Evolutionary conservation across 2,888 invertebrate genomes (phyloP).

Genomic region (Labia minor): DNA sequence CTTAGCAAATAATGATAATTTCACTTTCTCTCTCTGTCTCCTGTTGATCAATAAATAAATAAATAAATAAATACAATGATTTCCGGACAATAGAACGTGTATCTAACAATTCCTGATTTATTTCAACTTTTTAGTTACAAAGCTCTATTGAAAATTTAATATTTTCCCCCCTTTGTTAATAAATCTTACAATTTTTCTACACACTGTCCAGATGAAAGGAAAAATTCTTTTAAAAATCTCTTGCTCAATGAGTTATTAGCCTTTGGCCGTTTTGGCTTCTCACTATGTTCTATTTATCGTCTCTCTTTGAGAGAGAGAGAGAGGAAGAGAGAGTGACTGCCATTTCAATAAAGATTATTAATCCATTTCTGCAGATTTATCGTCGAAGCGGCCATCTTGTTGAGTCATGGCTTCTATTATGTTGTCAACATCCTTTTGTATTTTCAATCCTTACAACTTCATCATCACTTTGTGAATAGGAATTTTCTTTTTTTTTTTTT

Average conservation of each 20-base stretch:
- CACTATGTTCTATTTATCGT: constrained; percentile 1
- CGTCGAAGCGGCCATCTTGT: neutral
- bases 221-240: neutral
- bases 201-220: neutral
- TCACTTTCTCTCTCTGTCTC: no score
- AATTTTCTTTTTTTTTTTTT: no score
- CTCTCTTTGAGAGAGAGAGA: no score
- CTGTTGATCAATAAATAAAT: no score
- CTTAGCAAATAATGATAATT: no score
- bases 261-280: constrained; percentile 1
- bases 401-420: constrained; percentile 1
- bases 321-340: neutral
- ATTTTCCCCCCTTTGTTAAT: neutral
- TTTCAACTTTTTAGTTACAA: no score
- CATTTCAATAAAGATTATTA: constrained; percentile 13
- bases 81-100: no score
- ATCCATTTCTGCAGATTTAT: constrained; percentile 8
- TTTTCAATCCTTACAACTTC: constrained; percentile 3
- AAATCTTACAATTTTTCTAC: neutral
- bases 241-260: neutral
- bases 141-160: no score
- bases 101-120: no score
- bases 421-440: constrained; percentile 8
- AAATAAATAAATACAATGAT: no score
- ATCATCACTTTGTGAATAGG: constrained; percentile 3